A percentile compares a stretch with the other conserved stretches of the same genome.
Evolutionary conservation across 2,888 invertebrate genomes (phyloP).

Genomic region (Lottia scabra): DNA sequence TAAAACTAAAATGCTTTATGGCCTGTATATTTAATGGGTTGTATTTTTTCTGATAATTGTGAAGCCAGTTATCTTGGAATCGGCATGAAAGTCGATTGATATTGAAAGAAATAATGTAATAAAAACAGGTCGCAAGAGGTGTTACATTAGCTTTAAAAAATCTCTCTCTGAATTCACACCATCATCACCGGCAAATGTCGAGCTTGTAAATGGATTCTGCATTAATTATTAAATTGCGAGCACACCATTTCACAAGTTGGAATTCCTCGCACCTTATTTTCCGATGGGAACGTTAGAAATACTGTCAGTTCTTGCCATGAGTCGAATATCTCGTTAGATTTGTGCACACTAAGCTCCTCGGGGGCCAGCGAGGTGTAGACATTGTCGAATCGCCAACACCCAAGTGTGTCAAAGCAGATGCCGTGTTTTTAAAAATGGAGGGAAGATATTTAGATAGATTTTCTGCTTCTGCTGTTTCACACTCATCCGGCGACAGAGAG

Average conservation of each 20-base stretch:
- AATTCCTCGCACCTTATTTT: constrained; percentile 1
- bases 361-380: background rate
- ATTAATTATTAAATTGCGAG: constrained; percentile 4
- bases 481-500: background rate
- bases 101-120: too few relatives aligned
- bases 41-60: too few relatives aligned
- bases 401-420: background rate
- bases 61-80: too few relatives aligned
- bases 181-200: background rate
- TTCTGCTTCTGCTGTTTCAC: background rate
- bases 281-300: background rate
- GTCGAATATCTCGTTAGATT: background rate
- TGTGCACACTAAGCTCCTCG: background rate
- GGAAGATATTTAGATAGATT: constrained; percentile 1
- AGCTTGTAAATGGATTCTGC: constrained; percentile 7
- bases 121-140: background rate
- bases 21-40: too few relatives aligned
- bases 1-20: too few relatives aligned
- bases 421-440: background rate
- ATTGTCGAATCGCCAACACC: constrained; percentile 1
- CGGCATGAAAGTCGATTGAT: too few relatives aligned
- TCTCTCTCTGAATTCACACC: background rate
- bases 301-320: background rate
- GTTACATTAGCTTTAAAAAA: constrained; percentile 1
- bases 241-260: background rate